These are phyloP conservation scores for Syritta pipiens DNA, from an alignment of 2,888 invertebrate genomes.

Conservation along the genomic window DNA sequence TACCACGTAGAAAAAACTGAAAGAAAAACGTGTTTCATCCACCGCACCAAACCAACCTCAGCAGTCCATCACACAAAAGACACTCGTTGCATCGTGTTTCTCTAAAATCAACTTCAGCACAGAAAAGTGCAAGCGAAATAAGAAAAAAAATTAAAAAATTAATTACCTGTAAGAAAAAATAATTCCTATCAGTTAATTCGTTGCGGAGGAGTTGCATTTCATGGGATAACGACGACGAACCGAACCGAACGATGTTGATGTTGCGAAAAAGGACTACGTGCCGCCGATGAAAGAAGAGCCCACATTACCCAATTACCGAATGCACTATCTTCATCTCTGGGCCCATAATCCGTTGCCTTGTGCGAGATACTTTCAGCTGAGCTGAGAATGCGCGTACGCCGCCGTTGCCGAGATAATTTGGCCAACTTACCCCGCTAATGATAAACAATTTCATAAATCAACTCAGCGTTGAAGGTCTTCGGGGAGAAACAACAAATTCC, in stretches of 20 bases:
- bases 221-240: conserved; percentile 3
- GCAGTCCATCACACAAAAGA: no score
- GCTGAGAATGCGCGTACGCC: conserved; percentile 8
- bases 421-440: conserved; percentile 56
- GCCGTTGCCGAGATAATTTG: conserved; percentile 51
- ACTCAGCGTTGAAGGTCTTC: conserved; percentile 52
- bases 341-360: conserved; percentile 52
- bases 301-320: conserved; percentile 13
- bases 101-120: no score
- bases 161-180: conserved; percentile 4
- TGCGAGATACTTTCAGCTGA: conserved; percentile 17
- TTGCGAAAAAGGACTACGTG: conserved; percentile 6
- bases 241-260: neutral
- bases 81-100: no score
- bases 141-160: neutral
- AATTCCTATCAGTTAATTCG: conserved; percentile 24
- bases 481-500: conserved; percentile 25
- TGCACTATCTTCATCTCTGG: conserved; percentile 43
- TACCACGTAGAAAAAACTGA: no score
- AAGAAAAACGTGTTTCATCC: no score
- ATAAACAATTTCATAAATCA: conserved; percentile 68
- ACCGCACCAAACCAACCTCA: no score
- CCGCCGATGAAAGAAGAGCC: conserved; percentile 1
- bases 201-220: conserved; percentile 19
- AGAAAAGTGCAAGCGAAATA: no score